phyloP scores from a whole-genome alignment of 1,140 invertebrate genomes.

The Trichogramma pretiosum region DNA sequence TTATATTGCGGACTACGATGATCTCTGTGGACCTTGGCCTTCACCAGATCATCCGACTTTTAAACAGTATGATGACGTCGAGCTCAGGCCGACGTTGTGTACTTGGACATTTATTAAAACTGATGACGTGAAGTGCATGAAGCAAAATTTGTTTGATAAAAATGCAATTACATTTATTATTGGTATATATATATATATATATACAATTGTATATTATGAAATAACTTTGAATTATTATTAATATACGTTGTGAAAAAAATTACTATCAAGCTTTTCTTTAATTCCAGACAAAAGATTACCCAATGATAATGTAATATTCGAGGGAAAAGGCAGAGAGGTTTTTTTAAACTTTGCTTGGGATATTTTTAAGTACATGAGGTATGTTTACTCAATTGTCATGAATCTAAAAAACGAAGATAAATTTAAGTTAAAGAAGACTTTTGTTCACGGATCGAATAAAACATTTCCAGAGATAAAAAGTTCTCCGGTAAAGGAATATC shows the following conservation, averaged over 20 bases:
- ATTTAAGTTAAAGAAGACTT: no score
- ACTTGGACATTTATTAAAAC: constrained; percentile 26
- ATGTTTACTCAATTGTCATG: no score
- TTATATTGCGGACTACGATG: constrained; percentile 25
- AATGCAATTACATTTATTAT: constrained; percentile 22
- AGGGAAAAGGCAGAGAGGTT: constrained; percentile 19
- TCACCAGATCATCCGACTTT: constrained; percentile 21
- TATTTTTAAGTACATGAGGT: constrained; percentile 31
- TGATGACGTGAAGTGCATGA: constrained; percentile 24
- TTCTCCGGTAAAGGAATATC: constrained; percentile 30
- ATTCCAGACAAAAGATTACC: constrained; percentile 26
- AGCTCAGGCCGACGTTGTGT: constrained; percentile 21
- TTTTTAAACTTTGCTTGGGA: constrained; percentile 28
- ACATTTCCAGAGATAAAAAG: constrained; percentile 27
- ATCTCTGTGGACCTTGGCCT: constrained; percentile 28
- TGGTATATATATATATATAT: constrained; percentile 19
- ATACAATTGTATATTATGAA: constrained; percentile 17
- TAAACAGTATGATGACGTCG: constrained; percentile 9
- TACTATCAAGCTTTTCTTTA: constrained; percentile 7
- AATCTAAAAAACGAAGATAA: no score
- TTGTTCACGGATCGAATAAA: not conserved
- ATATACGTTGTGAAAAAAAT: constrained; percentile 10
- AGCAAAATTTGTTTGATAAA: constrained; percentile 21
- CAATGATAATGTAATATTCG: constrained; percentile 8
- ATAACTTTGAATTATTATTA: constrained; percentile 11